A percentile compares a stretch with the other conserved stretches of the same genome.
Evolutionary conservation across 2,113 vertebrate genomes (phyloP).

Genomic region (Crotalus viridis): DNA sequence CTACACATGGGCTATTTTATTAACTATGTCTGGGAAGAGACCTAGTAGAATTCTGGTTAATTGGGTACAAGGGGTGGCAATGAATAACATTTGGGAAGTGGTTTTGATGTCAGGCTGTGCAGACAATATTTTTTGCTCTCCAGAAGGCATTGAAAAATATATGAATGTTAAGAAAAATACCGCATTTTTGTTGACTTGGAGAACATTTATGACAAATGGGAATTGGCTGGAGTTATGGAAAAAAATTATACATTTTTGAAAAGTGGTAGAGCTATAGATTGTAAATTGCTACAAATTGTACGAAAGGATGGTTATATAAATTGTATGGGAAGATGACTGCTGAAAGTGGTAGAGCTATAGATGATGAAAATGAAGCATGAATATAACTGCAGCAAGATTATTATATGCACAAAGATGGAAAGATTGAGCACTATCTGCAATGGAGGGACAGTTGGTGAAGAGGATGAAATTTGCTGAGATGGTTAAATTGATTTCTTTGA

Average conservation of each 20-base stretch:
- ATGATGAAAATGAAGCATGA: neutral
- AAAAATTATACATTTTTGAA: neutral
- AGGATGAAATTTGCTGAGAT: too few species aligned
- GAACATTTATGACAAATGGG: neutral
- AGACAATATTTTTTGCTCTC: neutral
- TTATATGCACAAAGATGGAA: too few species aligned
- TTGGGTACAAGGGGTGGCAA: neutral
- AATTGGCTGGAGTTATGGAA: neutral
- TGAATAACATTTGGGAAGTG: neutral
- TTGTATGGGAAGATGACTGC: neutral
- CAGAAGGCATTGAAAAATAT: neutral
- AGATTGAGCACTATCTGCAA: too few species aligned
- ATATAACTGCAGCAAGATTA: too few species aligned
- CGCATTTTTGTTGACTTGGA: neutral
- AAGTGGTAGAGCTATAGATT: neutral
- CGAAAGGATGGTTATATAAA: neutral
- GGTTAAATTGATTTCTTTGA: too few species aligned
- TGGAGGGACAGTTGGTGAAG: too few species aligned
- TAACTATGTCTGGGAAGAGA: neutral
- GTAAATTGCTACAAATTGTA: neutral
- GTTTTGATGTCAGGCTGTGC: neutral
- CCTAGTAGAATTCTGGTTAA: neutral
- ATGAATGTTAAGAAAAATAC: neutral
- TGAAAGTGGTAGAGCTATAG: neutral
- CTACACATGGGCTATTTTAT: neutral